These are phyloP conservation scores for Bugulina stolonifera DNA, from an alignment of 2,888 invertebrate genomes.

Conservation along the genomic window DNA sequence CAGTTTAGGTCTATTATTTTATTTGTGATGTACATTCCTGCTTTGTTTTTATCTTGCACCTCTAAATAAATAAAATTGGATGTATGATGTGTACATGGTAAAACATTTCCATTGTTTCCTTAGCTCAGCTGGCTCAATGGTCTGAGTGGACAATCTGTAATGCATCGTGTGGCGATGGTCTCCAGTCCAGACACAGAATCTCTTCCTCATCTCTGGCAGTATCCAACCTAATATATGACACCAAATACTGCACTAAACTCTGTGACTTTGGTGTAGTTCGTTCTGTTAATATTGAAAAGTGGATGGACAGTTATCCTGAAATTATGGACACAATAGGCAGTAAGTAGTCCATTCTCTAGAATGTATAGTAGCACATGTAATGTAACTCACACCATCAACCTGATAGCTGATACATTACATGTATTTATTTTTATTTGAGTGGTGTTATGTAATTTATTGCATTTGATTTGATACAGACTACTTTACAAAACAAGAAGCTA, in stretches of 20 bases:
- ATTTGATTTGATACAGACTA: too few species aligned
- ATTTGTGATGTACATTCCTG: background rate
- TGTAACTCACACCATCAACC: too few species aligned
- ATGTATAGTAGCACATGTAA: too few species aligned
- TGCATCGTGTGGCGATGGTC: background rate
- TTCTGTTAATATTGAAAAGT: background rate
- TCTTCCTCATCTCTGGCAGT: too few species aligned
- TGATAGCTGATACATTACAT: too few species aligned
- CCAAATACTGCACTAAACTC: background rate
- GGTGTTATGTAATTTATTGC: too few species aligned
- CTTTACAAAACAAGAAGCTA: too few species aligned
- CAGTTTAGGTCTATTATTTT: too few species aligned
- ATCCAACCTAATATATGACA: background rate
- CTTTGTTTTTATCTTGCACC: background rate
- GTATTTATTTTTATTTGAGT: too few species aligned
- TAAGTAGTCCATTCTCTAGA: too few species aligned
- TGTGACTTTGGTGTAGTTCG: background rate
- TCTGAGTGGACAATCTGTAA: constrained; percentile 4
- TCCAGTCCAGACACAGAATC: background rate
- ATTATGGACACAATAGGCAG: background rate
- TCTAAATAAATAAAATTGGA: background rate
- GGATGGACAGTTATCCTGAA: background rate
- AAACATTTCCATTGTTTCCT: background rate
- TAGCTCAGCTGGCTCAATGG: too few species aligned
- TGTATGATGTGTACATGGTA: background rate